Evolutionary conservation across 1,140 invertebrate genomes (phyloP).

Genomic region (Cydia fagiglandana): DNA sequence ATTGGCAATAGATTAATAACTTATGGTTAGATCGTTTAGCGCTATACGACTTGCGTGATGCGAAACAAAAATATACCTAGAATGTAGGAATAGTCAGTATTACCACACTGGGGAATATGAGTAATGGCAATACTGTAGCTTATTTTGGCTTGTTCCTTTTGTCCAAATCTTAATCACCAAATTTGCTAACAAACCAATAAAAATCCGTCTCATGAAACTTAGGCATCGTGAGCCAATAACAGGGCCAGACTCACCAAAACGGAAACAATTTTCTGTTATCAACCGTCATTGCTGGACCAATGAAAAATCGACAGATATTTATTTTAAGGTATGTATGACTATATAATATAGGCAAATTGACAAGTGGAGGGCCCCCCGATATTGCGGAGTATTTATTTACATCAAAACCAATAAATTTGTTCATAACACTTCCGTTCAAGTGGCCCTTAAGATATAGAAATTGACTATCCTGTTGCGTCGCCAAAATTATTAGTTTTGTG

Average conservation of each 20-base stretch:
- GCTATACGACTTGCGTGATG: neutral
- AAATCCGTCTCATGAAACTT: neutral
- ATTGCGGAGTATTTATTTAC: constrained; percentile 73
- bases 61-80: neutral
- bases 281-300: constrained; percentile 57
- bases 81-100: neutral
- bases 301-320: constrained; percentile 68
- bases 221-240: neutral
- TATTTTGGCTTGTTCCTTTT: neutral
- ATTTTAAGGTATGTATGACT: constrained; percentile 37
- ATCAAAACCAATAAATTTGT: constrained; percentile 53
- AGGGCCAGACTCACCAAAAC: constrained; percentile 14
- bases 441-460: constrained; percentile 35
- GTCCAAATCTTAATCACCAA: neutral
- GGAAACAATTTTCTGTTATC: constrained; percentile 41
- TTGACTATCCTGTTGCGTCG: constrained; percentile 44
- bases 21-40: neutral
- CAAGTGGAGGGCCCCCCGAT: constrained; percentile 55
- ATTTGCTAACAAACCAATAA: neutral
- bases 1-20: too few species aligned
- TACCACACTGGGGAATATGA: neutral
- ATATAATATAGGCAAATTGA: constrained; percentile 57
- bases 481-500: constrained; percentile 30
- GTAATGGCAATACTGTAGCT: neutral
- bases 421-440: constrained; percentile 37